These are phyloP conservation scores for Phenganax stokvisi DNA, from an alignment of 92 coral and sea anemone species.

Conservation along the genomic window DNA sequence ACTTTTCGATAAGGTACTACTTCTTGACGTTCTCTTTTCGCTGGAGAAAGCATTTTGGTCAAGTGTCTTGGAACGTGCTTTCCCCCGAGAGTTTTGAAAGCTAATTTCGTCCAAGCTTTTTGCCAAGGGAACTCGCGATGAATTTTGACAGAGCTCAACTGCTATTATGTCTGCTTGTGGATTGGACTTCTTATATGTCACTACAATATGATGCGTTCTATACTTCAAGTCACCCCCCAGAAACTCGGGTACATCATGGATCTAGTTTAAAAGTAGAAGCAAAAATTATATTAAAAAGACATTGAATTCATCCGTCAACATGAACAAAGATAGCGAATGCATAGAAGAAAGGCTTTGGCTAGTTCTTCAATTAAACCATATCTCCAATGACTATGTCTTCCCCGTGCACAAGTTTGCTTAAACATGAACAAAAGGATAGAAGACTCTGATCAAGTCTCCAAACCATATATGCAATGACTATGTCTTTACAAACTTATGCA, in stretches of 20 bases:
- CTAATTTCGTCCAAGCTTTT: not conserved
- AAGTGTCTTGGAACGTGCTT: not conserved
- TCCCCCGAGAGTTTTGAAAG: not conserved
- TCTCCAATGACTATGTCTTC: no score
- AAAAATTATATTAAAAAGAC: no score
- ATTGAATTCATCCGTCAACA: no score
- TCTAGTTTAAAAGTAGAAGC: conserved; percentile 36
- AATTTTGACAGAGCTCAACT: not conserved
- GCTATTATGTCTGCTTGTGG: not conserved
- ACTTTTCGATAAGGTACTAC: not conserved
- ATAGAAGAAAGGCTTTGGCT: no score
- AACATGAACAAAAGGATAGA: no score
- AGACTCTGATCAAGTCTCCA: no score
- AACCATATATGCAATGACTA: no score
- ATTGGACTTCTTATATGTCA: conserved; percentile 50
- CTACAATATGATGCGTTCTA: conserved; percentile 67
- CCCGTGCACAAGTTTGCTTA: no score
- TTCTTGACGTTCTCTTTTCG: not conserved
- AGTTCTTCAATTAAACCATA: no score
- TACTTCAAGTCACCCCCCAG: conserved; percentile 85
- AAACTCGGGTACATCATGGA: conserved; percentile 91
- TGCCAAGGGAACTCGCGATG: not conserved
- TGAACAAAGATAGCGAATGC: no score
- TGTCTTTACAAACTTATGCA: no score
- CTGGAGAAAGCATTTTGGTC: not conserved